phyloP scores from a whole-genome alignment of 2,888 invertebrate genomes.

The Sphecodes monilicornis region DNA sequence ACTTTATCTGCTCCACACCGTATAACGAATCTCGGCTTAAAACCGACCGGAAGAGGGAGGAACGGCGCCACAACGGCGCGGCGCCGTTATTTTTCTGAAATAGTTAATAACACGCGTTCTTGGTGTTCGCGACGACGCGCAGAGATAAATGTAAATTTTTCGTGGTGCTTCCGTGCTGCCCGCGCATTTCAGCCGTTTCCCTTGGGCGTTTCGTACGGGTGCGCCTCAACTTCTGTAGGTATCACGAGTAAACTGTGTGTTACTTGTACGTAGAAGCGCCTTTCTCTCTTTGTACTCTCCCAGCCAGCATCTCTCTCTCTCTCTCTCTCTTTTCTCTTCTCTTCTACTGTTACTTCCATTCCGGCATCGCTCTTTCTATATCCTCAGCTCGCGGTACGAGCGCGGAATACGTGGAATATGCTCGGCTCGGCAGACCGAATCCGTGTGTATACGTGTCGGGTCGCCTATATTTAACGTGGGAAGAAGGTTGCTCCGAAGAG shows the following conservation, averaged over 20 bases:
- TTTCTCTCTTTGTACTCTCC: neutral
- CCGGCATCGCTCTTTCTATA: neutral
- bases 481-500: conserved; percentile 34
- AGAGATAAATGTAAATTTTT: conserved; percentile 14
- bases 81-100: conserved; percentile 15
- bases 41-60: neutral
- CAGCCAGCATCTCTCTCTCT: neutral
- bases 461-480: conserved; percentile 62
- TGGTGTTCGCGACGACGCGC: neutral
- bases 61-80: neutral
- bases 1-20: neutral
- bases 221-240: conserved; percentile 23
- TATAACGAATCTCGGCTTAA: neutral
- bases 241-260: conserved; percentile 20
- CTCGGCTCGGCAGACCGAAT: conserved; percentile 6
- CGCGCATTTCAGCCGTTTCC: conserved; percentile 16
- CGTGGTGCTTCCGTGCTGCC: conserved; percentile 1
- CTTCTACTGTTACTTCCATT: neutral
- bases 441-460: conserved; percentile 26
- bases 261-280: conserved; percentile 3
- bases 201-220: conserved; percentile 38
- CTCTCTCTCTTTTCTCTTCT: neutral
- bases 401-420: conserved; percentile 35
- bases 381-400: neutral
- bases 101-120: neutral